Evolutionary conservation across 53 echinoderm and acorn worm genomes (phyloP), one percentile per base, ranked within the genome.

Genomic region (Luidia sarsii): DNA sequence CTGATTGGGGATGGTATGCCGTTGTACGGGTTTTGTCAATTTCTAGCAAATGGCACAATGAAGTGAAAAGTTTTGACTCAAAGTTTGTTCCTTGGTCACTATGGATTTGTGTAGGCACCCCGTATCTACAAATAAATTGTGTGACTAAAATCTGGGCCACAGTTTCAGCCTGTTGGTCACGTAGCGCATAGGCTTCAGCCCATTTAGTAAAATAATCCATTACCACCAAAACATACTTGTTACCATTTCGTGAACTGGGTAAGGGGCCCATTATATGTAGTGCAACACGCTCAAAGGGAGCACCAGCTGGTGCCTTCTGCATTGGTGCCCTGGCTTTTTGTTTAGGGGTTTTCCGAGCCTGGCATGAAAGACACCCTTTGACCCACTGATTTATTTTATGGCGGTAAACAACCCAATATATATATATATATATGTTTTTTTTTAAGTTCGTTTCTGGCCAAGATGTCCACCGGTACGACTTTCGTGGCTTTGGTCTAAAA

Each of bases 61-160:
- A 62, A 38, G 16, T 15, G 1, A 83, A 15, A 0, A 83, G 6
- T 27, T 55, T 57, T 28, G 70, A 70, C 19, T 83, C 69, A 83
- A 83, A 83, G 45, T 83, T 69, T 28, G 45, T 18, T 1, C 83
- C 70, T 34, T 83, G 75, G 20, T 85, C 85, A 45, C 62, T 64
- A 25, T 70, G 70, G 7, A 85, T 37, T 51, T 85, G 45, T 50
- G 50, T 34, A 1, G 85, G 85, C 4, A 85, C 52, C 3, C 85
- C 75, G 46, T 50, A 85, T 3, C 62, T 37, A 36, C 72, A 65
- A 5, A 85, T 51, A 8, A 73, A 72, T 20, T 85, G 18, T 4
- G 64, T 66, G 33, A 73, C 64, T 38, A 65, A 32, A 1, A 33
- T 64, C 63, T 24, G 64, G 14, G 85, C 74, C 8, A 74, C 39